These are phyloP conservation scores for Ormyrus pomaceus DNA, from an alignment of 2,888 invertebrate genomes.

Conservation along the genomic window DNA sequence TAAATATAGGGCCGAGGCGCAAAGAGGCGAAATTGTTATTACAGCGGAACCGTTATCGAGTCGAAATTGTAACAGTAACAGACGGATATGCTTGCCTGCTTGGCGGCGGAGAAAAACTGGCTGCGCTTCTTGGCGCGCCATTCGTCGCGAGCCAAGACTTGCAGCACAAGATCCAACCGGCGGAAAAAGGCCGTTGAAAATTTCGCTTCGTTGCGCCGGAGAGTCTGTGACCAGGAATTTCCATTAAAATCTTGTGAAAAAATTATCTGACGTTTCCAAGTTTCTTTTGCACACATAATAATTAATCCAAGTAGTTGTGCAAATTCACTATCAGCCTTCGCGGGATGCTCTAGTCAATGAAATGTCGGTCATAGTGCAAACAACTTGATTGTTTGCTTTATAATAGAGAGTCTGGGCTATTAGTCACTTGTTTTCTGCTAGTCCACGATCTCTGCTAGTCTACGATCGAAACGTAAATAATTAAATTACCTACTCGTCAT, in stretches of 20 bases:
- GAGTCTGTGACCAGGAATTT: background rate
- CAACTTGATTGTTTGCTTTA: conserved; percentile 30
- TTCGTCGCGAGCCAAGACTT: conserved; percentile 22
- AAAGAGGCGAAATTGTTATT: background rate
- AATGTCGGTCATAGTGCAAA: conserved; percentile 48
- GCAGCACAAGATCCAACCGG: conserved; percentile 22
- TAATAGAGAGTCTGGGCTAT: conserved; percentile 1
- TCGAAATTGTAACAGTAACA: conserved; percentile 46
- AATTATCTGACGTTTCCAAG: background rate
- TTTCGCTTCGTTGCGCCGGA: background rate
- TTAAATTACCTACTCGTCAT: too few species aligned
- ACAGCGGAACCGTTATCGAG: conserved; percentile 19
- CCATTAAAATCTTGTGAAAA: background rate
- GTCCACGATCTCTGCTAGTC: too few species aligned
- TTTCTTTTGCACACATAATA: background rate
- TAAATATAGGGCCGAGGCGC: background rate
- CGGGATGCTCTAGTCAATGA: conserved; percentile 15
- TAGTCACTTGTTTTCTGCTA: conserved; percentile 18
- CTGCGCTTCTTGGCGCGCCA: background rate
- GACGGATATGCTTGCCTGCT: conserved; percentile 16
- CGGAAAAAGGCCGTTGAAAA: conserved; percentile 26
- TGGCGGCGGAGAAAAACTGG: conserved; percentile 3
- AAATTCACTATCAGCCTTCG: conserved; percentile 28
- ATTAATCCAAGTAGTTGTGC: background rate
- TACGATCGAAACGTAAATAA: too few species aligned